Evolutionary conservation across 2,797 vertebrate species (phyloP), one percentile per base, ranked within the genome.

Genomic region (Artibeus lituratus): DNA sequence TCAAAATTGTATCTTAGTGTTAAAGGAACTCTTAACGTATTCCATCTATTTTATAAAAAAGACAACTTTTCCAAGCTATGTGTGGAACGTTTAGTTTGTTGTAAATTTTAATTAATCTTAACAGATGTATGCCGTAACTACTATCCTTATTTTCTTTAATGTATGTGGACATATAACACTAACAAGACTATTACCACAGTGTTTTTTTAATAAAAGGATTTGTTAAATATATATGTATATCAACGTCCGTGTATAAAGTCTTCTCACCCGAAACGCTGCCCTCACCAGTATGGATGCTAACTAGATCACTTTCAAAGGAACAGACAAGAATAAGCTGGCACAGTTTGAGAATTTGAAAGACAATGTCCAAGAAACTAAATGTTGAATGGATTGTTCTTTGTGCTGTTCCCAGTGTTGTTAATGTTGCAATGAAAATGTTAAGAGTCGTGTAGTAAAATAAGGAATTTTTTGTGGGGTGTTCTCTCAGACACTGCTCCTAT

Each of bases 141-240:
- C 73, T 59, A 85, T 90, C 80, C 92, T 65, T 62, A 32, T 26
- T 94, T 95, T 89, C 85, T 92, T 97, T 86, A 95, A 74, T 95
- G 95, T 94, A 97, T 94, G 96, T 95, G 57, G 84, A 87, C 70
- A 83, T 84, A 51, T 37, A 83, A 8, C 85, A 51, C 80, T 90
- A 39, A 67, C 87, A 94, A 95, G 73, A 90, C 49, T 57, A 87
- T 19, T 6, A 76, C 32, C 35, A 16, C 18, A 87, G 59, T 89
- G 83, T 69, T 49, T 19, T 82, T 82, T 78, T 57, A 4, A 18
- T n/a, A 82, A 62, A 29, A 62, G n/a, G 14, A 70, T 87, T 94
- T 89, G 72, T 82, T 78, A 85, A 1, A 59, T 4, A 5, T n/a
- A 26, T 65, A n/a, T 21, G 0, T 44, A 65, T 65, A 70, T 39